Base-by-base conservation (phyloP, 2,797 vertebrate genomes). In the Phataginus tetradactyla region DNA sequence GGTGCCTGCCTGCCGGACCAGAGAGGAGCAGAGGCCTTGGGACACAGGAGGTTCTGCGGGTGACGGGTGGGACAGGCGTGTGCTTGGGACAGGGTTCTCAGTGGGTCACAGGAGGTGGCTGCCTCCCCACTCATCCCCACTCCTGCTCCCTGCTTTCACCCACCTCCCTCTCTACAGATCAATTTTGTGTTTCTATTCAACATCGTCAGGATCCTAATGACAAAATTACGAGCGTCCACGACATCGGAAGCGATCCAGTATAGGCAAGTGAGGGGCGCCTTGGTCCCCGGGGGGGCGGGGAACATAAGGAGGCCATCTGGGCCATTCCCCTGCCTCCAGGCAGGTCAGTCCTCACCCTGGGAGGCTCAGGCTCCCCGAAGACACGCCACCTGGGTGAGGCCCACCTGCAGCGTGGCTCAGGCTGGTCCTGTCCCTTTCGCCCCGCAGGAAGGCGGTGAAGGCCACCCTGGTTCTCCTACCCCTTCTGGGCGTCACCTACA, bases 101-200 rank as follows among this genome's bases (percentile, higher is more conserved):
- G 42, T 17, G 18, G 51, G 32, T 1, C 3, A 0, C 14, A 0
- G 8, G 55, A 55, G 57, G 21, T 1, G 25, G 37, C 57, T 57
- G 11, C 14, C 61, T 83, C n/a, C 74, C 37, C 68, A 11, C 34
- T 45, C 6, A 5, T 15, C 1, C 74, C 93, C 81, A 20, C 20
- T 97, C 64, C 32, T 0, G 39, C 17, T 0, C 91, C 42, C n/a
- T 39, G 27, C 23, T 57, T 20, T 14, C 21, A 92, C 74, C 75
- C 74, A 49, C 66, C 86, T 29, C 75, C 23, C n/a, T 37, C 85
- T 61, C 98, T 98, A 49, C 96, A 99, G 99, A 99, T 99, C 97
- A 99, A 99, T 97, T 99, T 99, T 98, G 98, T 99, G 95, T 99
- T 99, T 98, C 99, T 99, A 23, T 99, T 99, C 98, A 99, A 99